phyloP scores from a whole-genome alignment of 2,797 vertebrate genomes.

The Odontamblyopus lacepedii region DNA sequence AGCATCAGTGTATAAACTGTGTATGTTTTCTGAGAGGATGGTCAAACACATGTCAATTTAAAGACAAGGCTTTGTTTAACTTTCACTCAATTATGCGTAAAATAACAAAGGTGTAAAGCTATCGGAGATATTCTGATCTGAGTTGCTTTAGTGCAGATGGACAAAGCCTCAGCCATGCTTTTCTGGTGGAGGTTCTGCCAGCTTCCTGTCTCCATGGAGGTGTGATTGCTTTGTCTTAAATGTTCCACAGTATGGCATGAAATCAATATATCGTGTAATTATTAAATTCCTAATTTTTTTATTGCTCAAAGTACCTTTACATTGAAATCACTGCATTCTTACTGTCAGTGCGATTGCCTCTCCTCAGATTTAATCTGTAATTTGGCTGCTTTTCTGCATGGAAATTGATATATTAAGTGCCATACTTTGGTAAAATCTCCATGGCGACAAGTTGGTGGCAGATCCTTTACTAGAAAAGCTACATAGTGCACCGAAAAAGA shows the following conservation, averaged over 20 bases:
- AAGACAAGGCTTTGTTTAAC: conserved; percentile 5
- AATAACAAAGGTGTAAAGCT: not conserved
- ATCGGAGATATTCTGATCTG: not conserved
- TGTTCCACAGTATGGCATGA: no score
- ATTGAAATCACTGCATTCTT: no score
- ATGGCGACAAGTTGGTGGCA: not conserved
- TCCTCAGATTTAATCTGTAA: no score
- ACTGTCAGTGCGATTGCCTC: no score
- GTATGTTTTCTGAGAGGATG: conserved; percentile 15
- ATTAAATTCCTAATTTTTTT: not conserved
- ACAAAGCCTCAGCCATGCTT: not conserved
- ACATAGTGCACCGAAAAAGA: not conserved
- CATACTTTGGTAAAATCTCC: not conserved
- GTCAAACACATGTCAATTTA: conserved; percentile 22
- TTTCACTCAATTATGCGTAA: not conserved
- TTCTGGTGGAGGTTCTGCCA: not conserved
- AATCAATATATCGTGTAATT: not conserved
- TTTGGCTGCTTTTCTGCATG: no score
- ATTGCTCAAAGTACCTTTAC: no score
- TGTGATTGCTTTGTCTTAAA: not conserved
- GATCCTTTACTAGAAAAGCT: not conserved
- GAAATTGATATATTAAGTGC: no score
- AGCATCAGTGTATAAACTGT: conserved; percentile 9
- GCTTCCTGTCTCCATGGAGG: not conserved
- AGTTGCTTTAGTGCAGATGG: not conserved